A percentile compares a stretch with the other conserved stretches of the same genome.
These are phyloP conservation scores for Drosophila helvetica DNA, from an alignment of 2,888 invertebrate genomes.

Conservation along the genomic window DNA sequence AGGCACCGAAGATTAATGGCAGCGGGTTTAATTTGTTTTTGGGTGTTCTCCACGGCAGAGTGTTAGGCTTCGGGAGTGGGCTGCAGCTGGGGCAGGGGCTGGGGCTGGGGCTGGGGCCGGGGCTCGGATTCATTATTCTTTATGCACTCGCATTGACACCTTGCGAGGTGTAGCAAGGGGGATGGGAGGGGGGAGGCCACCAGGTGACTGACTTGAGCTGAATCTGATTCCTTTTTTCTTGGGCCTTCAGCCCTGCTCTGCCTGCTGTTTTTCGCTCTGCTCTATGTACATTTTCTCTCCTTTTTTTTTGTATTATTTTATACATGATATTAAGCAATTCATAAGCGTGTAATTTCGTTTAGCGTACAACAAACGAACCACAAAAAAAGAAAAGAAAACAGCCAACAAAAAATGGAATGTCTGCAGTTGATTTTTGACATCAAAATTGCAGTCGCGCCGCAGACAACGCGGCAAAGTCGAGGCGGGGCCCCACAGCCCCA, in stretches of 20 bases:
- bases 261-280: background rate
- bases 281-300: constrained; percentile 1
- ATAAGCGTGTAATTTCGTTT: constrained; percentile 71
- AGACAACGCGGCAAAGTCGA: constrained; percentile 54
- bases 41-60: constrained; percentile 64
- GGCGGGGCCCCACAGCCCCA: constrained; percentile 36
- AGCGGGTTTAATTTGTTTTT: constrained; percentile 79
- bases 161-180: background rate
- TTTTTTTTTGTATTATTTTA: constrained; percentile 28
- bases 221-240: background rate
- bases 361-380: constrained; percentile 42
- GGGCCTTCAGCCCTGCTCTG: background rate
- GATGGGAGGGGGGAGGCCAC: background rate
- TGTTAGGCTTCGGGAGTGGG: constrained; percentile 3
- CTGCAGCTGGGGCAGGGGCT: background rate
- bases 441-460: constrained; percentile 76
- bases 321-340: constrained; percentile 67
- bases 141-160: constrained; percentile 64
- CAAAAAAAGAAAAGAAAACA: constrained; percentile 16
- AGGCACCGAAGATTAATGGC: constrained; percentile 75
- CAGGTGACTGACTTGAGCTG: constrained; percentile 21
- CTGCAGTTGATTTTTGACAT: constrained; percentile 79
- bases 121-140: constrained; percentile 34
- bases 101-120: background rate
- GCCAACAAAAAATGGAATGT: constrained; percentile 55